Evolutionary conservation across 2,797 vertebrate genomes (phyloP).

Genomic region (Phoeniculus purpureus): DNA sequence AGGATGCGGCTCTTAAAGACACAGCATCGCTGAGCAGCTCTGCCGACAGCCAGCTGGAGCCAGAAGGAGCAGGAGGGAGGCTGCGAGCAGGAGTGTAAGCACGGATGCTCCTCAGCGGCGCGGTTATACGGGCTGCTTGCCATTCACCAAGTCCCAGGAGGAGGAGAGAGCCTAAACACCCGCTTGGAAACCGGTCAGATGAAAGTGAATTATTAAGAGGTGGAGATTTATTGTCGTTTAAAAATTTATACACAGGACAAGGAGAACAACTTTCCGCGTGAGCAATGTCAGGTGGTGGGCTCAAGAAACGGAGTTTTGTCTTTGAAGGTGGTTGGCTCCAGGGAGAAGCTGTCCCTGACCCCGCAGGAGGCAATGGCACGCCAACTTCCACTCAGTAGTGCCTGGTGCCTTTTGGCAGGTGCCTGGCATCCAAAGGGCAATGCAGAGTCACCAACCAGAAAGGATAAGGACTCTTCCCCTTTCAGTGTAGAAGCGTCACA

Average conservation of each 20-base stretch:
- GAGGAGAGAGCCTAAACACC: not conserved
- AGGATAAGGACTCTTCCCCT: not conserved
- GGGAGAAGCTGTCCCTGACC: not conserved
- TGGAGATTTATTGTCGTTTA: not conserved
- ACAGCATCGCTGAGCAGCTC: fast-evolving
- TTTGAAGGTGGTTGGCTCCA: not conserved
- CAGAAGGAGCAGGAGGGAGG: not conserved
- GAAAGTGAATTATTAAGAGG: conserved; percentile 49
- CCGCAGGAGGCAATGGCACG: fast-evolving
- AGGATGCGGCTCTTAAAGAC: conserved; percentile 34
- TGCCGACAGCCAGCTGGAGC: not conserved
- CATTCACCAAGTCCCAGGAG: not conserved
- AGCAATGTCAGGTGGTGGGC: not conserved
- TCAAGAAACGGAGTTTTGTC: not conserved
- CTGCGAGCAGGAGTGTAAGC: not conserved
- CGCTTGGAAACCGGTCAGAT: not conserved
- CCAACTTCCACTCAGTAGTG: not conserved
- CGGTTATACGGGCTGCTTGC: not conserved
- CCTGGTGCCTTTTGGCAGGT: not conserved
- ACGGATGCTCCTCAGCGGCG: fast-evolving
- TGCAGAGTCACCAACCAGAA: not conserved
- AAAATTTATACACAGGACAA: conserved; percentile 27
- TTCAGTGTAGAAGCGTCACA: not conserved
- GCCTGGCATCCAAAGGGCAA: not conserved
- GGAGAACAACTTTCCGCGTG: not conserved